A percentile compares a stretch with the other conserved stretches of the same genome.
phyloP scores from a whole-genome alignment of 2,888 invertebrate species.

The Oasisia sp. region DNA sequence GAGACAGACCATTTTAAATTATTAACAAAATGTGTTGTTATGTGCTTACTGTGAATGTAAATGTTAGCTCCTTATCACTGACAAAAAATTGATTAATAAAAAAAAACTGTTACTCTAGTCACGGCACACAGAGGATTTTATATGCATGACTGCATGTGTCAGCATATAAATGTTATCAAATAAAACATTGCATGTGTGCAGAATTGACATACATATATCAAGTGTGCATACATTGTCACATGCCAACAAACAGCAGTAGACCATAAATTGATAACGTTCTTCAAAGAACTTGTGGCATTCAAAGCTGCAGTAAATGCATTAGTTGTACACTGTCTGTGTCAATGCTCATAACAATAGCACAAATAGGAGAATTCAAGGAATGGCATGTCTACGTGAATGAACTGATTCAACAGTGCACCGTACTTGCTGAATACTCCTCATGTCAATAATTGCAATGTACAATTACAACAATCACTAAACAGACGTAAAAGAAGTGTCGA shows the following conservation, averaged over 20 bases:
- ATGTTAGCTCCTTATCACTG: background rate
- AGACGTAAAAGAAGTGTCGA: background rate
- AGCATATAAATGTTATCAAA: background rate
- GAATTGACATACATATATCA: background rate
- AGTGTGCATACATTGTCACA: background rate
- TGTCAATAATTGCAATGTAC: background rate
- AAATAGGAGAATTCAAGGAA: background rate
- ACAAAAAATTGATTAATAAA: background rate
- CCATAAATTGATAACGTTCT: background rate
- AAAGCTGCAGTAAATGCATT: background rate
- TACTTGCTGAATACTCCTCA: background rate
- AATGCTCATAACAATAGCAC: background rate
- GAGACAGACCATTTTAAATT: background rate
- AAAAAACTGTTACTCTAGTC: too few relatives aligned
- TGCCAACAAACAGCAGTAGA: background rate
- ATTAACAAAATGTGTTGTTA: background rate
- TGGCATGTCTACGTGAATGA: background rate
- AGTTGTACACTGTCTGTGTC: background rate
- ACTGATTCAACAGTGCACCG: background rate
- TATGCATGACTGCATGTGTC: background rate
- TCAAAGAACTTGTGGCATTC: background rate
- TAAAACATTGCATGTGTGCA: background rate
- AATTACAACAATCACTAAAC: background rate
- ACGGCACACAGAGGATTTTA: too few relatives aligned
- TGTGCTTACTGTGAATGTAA: background rate